Conservation (phyloP, 2,888 invertebrate species). For the Diachrysia chrysitis region DNA sequence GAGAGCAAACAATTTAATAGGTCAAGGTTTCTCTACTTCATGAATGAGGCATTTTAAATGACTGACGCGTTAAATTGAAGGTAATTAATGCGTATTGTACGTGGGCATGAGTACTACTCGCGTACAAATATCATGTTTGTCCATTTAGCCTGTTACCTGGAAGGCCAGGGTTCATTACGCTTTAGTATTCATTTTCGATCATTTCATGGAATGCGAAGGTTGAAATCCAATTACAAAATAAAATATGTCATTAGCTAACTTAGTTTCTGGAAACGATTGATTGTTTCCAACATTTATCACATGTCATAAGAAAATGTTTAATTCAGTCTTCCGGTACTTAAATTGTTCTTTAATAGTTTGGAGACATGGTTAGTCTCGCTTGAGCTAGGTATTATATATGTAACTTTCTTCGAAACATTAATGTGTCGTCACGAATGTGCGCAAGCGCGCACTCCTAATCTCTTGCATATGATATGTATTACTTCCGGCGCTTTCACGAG, state of each 20-base stretch:
- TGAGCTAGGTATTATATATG: conserved; percentile 23
- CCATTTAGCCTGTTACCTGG: conserved; percentile 26
- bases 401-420: conserved; percentile 55
- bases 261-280: not conserved
- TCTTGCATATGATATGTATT: conserved; percentile 62
- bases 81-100: conserved; percentile 64
- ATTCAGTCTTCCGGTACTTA: conserved; percentile 1
- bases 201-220: not conserved
- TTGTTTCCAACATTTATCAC: not conserved
- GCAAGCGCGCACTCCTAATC: conserved; percentile 61
- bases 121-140: conserved; percentile 40
- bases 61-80: conserved; percentile 69
- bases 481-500: conserved; percentile 73
- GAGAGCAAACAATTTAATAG: conserved; percentile 79
- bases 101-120: conserved; percentile 32
- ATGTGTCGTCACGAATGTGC: conserved; percentile 54
- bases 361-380: conserved; percentile 18
- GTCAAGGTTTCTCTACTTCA: conserved; percentile 80
- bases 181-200: not conserved
- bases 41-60: conserved; percentile 71
- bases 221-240: not conserved
- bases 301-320: too few relatives aligned
- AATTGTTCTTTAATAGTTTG: conserved; percentile 14
- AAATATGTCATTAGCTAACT: conserved; percentile 6
- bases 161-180: conserved; percentile 2